Evolutionary conservation across 2,797 vertebrate species (phyloP), one percentile per base, ranked within the genome.

Genomic region (Ciconia nigra): DNA sequence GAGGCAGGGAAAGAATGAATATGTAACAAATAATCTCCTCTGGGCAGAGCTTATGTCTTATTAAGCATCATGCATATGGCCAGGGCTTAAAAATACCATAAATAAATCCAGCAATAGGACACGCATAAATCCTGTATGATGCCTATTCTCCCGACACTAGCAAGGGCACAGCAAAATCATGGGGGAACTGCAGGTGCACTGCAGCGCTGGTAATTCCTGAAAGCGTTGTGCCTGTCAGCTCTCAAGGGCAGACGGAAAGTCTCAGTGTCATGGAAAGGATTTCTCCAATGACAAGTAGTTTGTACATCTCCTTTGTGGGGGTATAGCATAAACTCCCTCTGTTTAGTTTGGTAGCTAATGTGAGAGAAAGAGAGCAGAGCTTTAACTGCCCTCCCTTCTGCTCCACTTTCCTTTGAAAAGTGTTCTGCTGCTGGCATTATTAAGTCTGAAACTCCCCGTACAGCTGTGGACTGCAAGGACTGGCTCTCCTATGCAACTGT

Each of bases 331-430:
- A 96, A 96, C 95, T 95, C 92, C 85, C 91, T 96, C 96, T 96
- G 93, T 96, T 97, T 79, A 88, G 89, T 94, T 96, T 71, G 72
- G 87, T 95, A 91, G 91, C 94, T 93, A 83, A 91, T 88, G 94
- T 78, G 93, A 95, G 83, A 96, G 94, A 96, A 94, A 95, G 76
- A 94, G 89, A 95, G 80, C 65, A 81, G 72, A 95, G 91, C 95
- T 93, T 95, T 96, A 88, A 85, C 93, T 94, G 87, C 96, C 96
- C 94, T 95, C 93, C 96, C 94, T 96, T 95, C 95, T 97, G 95
- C 96, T 97, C 96, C 71, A 94, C 91, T 97, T 97, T 90, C 93
- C 83, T 96, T 97, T 96, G 93, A 95, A 93, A 96, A 94, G 87
- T 94, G 85, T 76, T 93, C 83, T 95, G 79, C 89, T 91, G 79